Conservation (phyloP, 1,140 invertebrate genomes). For the Mactra quadrangularis region DNA sequence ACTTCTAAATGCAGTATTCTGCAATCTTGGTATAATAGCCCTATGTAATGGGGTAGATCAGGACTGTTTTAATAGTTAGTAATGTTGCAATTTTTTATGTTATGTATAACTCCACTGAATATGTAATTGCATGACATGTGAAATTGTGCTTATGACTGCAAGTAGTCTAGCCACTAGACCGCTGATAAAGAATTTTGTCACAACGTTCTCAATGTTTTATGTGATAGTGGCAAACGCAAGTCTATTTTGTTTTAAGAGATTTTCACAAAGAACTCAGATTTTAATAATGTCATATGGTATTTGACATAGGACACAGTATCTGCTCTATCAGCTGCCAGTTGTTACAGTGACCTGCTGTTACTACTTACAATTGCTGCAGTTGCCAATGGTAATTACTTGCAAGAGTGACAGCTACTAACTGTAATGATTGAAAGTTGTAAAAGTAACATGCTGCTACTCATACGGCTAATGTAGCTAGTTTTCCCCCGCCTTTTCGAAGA, state of each 20-base stretch:
- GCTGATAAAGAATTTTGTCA: too few relatives aligned
- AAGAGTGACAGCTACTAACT: conserved; percentile 22
- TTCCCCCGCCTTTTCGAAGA: background rate
- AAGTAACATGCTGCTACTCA: conserved; percentile 22
- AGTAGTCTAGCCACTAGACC: conserved; percentile 21
- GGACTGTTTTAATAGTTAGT: too few relatives aligned
- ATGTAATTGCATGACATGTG: conserved; percentile 22
- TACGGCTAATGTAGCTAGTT: conserved; percentile 21
- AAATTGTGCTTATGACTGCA: conserved; percentile 22
- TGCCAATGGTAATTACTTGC: conserved; percentile 15
- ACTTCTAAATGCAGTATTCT: too few relatives aligned
- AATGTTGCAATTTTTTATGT: too few relatives aligned
- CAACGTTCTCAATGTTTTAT: conserved; percentile 16
- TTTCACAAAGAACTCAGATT: conserved; percentile 20
- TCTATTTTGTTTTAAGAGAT: conserved; percentile 24
- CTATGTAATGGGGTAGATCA: too few relatives aligned
- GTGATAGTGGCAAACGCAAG: conserved; percentile 21
- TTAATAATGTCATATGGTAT: conserved; percentile 17
- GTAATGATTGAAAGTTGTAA: conserved; percentile 23
- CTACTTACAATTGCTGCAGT: conserved; percentile 18
- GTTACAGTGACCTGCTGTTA: conserved; percentile 21
- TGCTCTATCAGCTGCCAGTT: conserved; percentile 18
- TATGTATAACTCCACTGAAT: background rate
- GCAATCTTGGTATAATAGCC: too few relatives aligned
- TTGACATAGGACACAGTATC: conserved; percentile 22